A percentile compares a stretch with the other conserved stretches of the same genome.
phyloP scores from a whole-genome alignment of 2,888 invertebrate species.

The Sinodicranocentrus sp. region DNA sequence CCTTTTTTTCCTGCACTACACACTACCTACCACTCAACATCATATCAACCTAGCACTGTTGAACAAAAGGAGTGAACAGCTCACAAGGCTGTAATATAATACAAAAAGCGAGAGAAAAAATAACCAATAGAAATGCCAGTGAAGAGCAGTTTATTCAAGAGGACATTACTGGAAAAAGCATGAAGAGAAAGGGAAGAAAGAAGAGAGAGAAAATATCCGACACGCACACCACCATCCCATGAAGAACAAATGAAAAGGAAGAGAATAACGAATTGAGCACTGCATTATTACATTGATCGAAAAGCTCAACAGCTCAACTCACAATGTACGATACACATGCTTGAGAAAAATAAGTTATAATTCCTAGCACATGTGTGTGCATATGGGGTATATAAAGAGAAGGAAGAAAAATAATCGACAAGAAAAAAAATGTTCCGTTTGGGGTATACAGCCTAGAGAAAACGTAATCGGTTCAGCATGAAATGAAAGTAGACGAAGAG shows the following conservation, averaged over 20 bases:
- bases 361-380: constrained; percentile 19
- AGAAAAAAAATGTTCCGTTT: too few relatives aligned
- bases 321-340: not conserved
- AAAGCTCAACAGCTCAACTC: constrained; percentile 29
- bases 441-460: too few relatives aligned
- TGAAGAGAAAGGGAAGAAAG: not conserved
- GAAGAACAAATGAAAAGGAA: constrained; percentile 29
- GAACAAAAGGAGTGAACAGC: too few relatives aligned
- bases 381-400: not conserved
- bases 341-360: constrained; percentile 17
- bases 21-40: constrained; percentile 11
- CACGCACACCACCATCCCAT: constrained; percentile 38
- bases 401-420: not conserved
- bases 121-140: too few relatives aligned
- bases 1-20: constrained; percentile 9
- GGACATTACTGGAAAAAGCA: too few relatives aligned
- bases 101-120: too few relatives aligned
- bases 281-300: constrained; percentile 44
- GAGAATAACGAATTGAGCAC: constrained; percentile 33
- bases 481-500: constrained; percentile 9
- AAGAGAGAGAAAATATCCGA: not conserved
- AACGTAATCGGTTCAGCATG: constrained; percentile 20
- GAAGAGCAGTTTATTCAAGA: too few relatives aligned
- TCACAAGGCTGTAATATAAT: too few relatives aligned
- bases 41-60: not conserved